A percentile compares a stretch with the other conserved stretches of the same genome.
phyloP scores from a whole-genome alignment of 2,888 invertebrate genomes.

The Torymus auratus region DNA sequence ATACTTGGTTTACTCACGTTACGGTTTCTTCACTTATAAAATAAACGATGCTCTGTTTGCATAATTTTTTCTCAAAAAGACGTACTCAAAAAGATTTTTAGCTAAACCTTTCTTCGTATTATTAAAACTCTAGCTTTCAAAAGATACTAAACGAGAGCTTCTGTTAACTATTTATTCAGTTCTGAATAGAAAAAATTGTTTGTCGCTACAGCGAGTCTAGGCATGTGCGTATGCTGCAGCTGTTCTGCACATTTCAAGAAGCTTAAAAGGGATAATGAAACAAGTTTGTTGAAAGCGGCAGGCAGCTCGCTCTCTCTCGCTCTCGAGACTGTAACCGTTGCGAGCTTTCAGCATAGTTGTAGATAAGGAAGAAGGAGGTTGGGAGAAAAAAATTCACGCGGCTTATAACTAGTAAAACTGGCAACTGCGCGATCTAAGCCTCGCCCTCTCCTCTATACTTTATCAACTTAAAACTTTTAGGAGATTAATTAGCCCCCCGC shows the following conservation, averaged over 20 bases:
- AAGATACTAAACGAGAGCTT: no score
- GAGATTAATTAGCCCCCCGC: neutral
- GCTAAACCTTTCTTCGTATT: no score
- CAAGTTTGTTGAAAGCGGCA: conserved; percentile 40
- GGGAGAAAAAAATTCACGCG: neutral
- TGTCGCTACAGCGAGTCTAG: neutral
- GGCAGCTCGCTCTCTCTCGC: neutral
- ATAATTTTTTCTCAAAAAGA: no score
- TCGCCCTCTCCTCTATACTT: neutral
- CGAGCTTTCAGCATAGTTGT: conserved; percentile 23
- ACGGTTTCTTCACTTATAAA: no score
- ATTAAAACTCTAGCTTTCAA: no score
- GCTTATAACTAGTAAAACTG: conserved; percentile 26
- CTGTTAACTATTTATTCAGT: no score
- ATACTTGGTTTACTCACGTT: no score
- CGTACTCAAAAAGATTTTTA: no score
- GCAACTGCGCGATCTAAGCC: conserved; percentile 33
- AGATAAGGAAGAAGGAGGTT: neutral
- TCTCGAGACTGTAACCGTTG: conserved; percentile 25
- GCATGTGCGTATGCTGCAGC: neutral
- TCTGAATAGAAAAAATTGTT: no score
- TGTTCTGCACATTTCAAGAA: conserved; percentile 11
- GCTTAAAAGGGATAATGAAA: conserved; percentile 43
- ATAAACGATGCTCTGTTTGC: no score
- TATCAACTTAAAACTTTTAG: conserved; percentile 16